A percentile compares a stretch with the other conserved stretches of the same genome.
Conservation (phyloP, 1,140 invertebrate species). For the Hyles euphorbiae region DNA sequence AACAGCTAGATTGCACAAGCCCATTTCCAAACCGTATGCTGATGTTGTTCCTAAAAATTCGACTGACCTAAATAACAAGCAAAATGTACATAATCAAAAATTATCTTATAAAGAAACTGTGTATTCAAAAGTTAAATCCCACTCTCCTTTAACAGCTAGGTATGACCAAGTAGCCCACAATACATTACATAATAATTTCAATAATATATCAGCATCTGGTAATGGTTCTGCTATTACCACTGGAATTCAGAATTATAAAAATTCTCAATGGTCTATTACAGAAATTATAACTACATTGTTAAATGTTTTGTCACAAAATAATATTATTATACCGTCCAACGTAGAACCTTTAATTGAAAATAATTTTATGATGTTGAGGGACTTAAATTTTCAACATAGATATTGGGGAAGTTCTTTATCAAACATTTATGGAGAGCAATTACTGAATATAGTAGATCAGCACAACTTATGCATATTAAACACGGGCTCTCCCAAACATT, state of each 20-base stretch:
- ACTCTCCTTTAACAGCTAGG: not conserved
- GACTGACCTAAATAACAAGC: not conserved
- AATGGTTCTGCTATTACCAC: constrained; percentile 10
- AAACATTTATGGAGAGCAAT: constrained; percentile 5
- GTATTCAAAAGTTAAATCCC: not conserved
- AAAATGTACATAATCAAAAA: not conserved
- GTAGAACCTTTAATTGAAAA: constrained; percentile 5
- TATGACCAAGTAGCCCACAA: constrained; percentile 13
- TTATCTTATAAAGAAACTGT: constrained; percentile 8
- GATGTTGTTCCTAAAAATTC: not conserved
- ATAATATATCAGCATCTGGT: constrained; percentile 5
- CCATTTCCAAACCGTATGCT: not conserved
- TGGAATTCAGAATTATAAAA: not conserved
- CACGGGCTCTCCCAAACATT: constrained; percentile 7
- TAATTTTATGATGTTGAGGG: constrained; percentile 5
- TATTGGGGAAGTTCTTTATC: constrained; percentile 13
- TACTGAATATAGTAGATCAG: constrained; percentile 5
- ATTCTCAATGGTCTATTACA: constrained; percentile 3
- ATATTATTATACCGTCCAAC: constrained; percentile 16
- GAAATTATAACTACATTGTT: constrained; percentile 17
- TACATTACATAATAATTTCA: constrained; percentile 1
- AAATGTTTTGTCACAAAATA: constrained; percentile 10
- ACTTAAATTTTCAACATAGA: constrained; percentile 7
- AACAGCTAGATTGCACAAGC: not conserved
- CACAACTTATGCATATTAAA: constrained; percentile 15